These are phyloP conservation scores for Microcaecilia unicolor DNA, from an alignment of 2,797 vertebrate genomes.

Conservation along the genomic window DNA sequence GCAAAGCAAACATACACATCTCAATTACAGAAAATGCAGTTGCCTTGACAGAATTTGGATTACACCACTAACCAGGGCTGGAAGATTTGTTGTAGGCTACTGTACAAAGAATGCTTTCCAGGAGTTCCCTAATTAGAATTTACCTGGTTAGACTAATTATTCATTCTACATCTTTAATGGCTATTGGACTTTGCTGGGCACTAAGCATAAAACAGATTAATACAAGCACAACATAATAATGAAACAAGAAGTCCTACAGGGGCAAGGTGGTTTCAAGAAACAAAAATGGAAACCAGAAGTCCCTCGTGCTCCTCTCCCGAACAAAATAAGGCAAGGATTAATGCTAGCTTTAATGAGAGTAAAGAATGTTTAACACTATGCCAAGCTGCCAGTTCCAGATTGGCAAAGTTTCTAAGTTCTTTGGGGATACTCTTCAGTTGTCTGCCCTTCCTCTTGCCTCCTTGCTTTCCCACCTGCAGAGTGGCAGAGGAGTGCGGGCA, in stretches of 20 bases:
- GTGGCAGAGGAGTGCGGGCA: no score
- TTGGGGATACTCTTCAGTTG: no score
- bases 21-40: slow-evolving; percentile 94
- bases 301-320: slow-evolving; percentile 19
- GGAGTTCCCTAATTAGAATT: slow-evolving; percentile 68
- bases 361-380: slow-evolving; percentile 22
- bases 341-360: slow-evolving; percentile 26
- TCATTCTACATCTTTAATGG: slow-evolving; percentile 52
- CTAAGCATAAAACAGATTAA: slow-evolving; percentile 43
- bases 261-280: slow-evolving; percentile 15
- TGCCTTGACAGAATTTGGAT: slow-evolving; percentile 77
- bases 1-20: slow-evolving; percentile 89
- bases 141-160: slow-evolving; percentile 70
- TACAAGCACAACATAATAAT: slow-evolving; percentile 31
- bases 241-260: slow-evolving; percentile 30
- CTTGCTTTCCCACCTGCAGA: no score
- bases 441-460: no score
- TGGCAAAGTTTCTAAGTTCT: no score
- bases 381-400: no score
- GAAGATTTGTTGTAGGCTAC: slow-evolving; percentile 65
- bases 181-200: slow-evolving; percentile 53
- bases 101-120: slow-evolving; percentile 64
- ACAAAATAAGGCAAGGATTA: no score
- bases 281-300: slow-evolving; percentile 22
- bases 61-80: slow-evolving; percentile 63